phyloP scores from a whole-genome alignment of 2,888 invertebrate genomes.

The Heliconius aoede region DNA sequence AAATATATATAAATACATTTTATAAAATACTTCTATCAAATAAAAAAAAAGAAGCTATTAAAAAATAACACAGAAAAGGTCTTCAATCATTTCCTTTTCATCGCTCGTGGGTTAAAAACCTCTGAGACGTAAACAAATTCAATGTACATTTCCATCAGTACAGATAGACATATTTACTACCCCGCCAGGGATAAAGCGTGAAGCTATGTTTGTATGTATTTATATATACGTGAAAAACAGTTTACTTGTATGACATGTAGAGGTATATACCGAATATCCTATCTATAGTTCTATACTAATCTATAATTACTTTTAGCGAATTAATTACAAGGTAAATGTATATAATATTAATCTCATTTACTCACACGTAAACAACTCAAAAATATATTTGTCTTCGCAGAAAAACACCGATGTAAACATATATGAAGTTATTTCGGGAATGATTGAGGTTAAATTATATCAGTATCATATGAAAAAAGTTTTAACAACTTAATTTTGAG shows the following conservation, averaged over 20 bases:
- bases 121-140: conserved; percentile 25
- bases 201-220: too few relatives aligned
- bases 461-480: neutral
- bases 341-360: conserved; percentile 4
- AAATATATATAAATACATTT: neutral
- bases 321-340: neutral
- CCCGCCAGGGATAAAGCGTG: too few relatives aligned
- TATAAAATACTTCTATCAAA: neutral
- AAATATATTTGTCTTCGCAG: neutral
- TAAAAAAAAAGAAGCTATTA: neutral
- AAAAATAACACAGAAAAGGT: conserved; percentile 32
- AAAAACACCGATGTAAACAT: neutral
- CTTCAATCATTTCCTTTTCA: conserved; percentile 13
- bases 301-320: too few relatives aligned
- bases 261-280: too few relatives aligned
- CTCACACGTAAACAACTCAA: neutral
- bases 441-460: neutral
- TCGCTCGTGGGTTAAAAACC: conserved; percentile 21
- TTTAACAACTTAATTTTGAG: neutral
- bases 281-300: too few relatives aligned
- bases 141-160: conserved; percentile 8
- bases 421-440: neutral
- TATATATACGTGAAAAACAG: too few relatives aligned
- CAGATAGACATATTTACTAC: neutral
- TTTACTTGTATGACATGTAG: too few relatives aligned